Percentiles rank a stretch among this genome's conserved stretches.
phyloP scores from a whole-genome alignment of 2,113 vertebrate species.

The Microtus richardsoni region DNA sequence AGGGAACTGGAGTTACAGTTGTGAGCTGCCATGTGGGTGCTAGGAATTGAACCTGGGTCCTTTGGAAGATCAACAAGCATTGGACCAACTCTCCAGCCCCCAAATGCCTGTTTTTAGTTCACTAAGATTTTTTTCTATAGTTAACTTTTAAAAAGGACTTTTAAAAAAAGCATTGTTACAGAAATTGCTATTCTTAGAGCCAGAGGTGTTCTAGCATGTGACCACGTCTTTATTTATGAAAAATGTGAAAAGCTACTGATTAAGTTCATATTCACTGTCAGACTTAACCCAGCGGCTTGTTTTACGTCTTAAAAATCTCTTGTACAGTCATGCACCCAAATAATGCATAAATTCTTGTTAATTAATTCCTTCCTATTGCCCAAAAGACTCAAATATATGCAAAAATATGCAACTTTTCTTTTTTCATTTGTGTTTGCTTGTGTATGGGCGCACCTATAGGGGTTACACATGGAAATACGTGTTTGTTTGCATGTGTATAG shows the following conservation, averaged over 20 bases:
- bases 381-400: neutral
- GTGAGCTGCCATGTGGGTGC: too few species aligned
- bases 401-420: neutral
- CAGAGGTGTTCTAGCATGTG: neutral
- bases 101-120: neutral
- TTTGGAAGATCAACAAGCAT: too few species aligned
- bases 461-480: neutral
- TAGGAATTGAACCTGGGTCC: too few species aligned
- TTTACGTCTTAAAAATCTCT: neutral
- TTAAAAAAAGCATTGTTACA: neutral
- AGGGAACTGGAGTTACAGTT: too few species aligned
- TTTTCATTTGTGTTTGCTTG: neutral
- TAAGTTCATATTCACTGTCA: neutral
- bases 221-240: constrained; percentile 34
- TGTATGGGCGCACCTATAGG: neutral
- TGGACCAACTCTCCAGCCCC: too few species aligned
- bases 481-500: neutral
- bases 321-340: neutral
- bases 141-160: neutral
- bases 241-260: neutral
- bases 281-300: neutral
- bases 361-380: neutral
- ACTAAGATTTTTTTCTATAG: neutral
- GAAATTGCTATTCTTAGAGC: neutral
- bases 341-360: constrained; percentile 10